Evolutionary conservation across 37 sponge, comb jelly and placozoan genomes (phyloP).

Genomic region (Aplysina aerophoba): DNA sequence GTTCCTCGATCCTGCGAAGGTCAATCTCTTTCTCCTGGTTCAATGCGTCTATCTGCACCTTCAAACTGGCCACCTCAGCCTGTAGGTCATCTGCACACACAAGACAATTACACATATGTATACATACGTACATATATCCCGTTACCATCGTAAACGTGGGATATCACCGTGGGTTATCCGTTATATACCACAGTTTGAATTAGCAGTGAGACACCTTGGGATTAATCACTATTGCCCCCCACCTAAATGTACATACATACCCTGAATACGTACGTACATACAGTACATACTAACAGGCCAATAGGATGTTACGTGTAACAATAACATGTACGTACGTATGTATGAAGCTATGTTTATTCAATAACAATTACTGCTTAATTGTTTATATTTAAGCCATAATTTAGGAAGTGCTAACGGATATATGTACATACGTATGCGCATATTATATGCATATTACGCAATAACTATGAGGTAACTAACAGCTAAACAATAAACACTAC

Average conservation of each 20-base stretch:
- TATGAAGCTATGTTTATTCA: background rate
- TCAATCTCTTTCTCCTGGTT: slow-evolving; percentile 89
- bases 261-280: slow-evolving; percentile 27
- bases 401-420: background rate
- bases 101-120: background rate
- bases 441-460: too few species aligned
- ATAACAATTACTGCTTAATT: background rate
- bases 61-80: slow-evolving; percentile 54
- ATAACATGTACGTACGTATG: background rate
- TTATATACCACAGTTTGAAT: background rate
- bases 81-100: slow-evolving; percentile 59
- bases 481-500: too few species aligned
- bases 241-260: too few species aligned
- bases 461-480: too few species aligned
- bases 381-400: background rate
- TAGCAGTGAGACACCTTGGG: background rate
- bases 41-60: slow-evolving; percentile 75
- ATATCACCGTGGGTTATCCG: background rate
- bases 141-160: background rate
- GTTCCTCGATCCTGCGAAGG: slow-evolving; percentile 70
- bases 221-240: background rate
- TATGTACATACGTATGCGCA: background rate
- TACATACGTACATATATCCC: background rate
- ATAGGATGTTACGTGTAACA: too few species aligned
- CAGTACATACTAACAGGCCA: too few species aligned